A percentile compares a stretch with the other conserved stretches of the same genome.
Evolutionary conservation across 2,113 vertebrate genomes (phyloP).

Genomic region (Toxostoma redivivum): DNA sequence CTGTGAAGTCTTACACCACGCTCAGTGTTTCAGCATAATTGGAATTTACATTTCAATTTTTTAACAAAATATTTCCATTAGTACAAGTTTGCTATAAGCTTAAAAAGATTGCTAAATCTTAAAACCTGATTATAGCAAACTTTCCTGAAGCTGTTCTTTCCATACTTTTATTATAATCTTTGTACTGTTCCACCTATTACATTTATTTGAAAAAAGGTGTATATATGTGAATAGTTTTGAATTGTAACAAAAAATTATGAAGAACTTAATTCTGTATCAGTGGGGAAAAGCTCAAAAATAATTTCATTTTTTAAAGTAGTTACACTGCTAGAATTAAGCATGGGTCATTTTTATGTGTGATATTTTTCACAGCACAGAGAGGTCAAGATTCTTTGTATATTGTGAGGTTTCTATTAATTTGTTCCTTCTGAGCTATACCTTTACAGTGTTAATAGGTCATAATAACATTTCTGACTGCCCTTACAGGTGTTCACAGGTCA

Average conservation of each 20-base stretch:
- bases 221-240: constrained; percentile 59
- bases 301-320: constrained; percentile 29
- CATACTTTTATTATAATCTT: not conserved
- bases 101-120: not conserved
- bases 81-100: not conserved
- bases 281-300: not conserved
- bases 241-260: not conserved
- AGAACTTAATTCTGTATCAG: constrained; percentile 10
- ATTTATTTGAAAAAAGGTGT: constrained; percentile 35
- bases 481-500: not conserved
- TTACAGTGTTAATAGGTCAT: not conserved
- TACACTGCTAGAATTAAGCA: not conserved
- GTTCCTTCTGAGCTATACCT: not conserved
- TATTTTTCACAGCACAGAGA: not conserved
- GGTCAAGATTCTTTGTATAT: not conserved
- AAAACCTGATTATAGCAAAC: not conserved
- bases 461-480: not conserved
- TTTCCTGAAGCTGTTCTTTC: not conserved
- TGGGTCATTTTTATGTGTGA: not conserved
- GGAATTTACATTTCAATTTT: not conserved
- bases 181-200: not conserved
- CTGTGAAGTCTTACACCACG: not conserved
- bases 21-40: not conserved
- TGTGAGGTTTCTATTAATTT: not conserved
- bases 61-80: not conserved